Evolutionary conservation across 2,113 vertebrate genomes (phyloP), one percentile per base, ranked within the genome.

Genomic region (Garra rufa): DNA sequence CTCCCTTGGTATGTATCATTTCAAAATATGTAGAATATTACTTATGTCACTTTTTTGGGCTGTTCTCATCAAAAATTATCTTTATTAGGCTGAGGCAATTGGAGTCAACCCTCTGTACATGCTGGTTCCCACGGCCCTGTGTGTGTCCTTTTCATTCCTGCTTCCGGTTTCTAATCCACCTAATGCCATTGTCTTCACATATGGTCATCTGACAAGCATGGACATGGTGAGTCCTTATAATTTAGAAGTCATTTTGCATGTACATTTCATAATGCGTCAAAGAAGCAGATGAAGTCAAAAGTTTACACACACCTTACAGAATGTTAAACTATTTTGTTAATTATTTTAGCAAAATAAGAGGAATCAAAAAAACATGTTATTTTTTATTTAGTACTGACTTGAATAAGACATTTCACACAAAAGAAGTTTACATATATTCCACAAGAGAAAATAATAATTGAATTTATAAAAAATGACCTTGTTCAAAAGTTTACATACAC

Each of bases 81-180:
- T 44, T 73, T 77, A 57, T 85, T 79, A 99, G 97, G 95, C 97
- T 46, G 97, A 98, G 93, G 95, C 95, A 77, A 96, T 99, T 89
- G 92, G 90, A 0, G 92, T 98, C 84, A 98, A 98, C 78, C 97
- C 97, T 15, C 95, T 99, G 75, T 96, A 95, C 76, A 94, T 99
- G 88, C 90, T 99, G 89, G 94, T 99, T 88, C 97, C 97, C 11
- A 70, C 95, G 30, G 98, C 97, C 8, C 89, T 99, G 1, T 96
- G 96, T 83, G 97, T 95, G 4, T 99, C 97, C 28, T 98, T 98
- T 88, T 96, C 97, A 34, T 98, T 97, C 91, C 93, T 99, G 63
- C 93, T 99, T 67, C 97, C 97, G 2, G 95, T 96, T 48, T 93
- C 97, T 91, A 99, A 97, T 85, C 97, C 97, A 17, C 91, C 97